Evolutionary conservation across 2,797 vertebrate genomes (phyloP), one percentile per base, ranked within the genome.

Genomic region (Paguma larvata): DNA sequence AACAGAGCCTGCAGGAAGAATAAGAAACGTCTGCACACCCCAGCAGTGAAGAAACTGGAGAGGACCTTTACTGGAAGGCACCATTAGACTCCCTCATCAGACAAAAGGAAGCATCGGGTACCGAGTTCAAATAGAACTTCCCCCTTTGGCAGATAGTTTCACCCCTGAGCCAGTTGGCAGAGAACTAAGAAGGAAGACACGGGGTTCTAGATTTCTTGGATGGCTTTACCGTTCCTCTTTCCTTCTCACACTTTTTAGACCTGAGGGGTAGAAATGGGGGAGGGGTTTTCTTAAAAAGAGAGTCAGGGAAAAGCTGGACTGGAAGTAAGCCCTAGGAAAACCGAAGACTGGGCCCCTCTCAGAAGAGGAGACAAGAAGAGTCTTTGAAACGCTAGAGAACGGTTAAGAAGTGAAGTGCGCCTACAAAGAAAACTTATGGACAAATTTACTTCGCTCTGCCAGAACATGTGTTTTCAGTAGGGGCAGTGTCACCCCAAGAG

Each of bases 51-150:
- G 70, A 89, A 84, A 92, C 19, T 30, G 8, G 46, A 89, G 44
- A 32, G 1, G 51, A 68, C 16, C 16, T 97, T 86, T 84, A 6
- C 41, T 56, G 27, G 38, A 96, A 32, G 15, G 62, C 72, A 18
- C 87, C 63, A 27, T 78, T 89, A 84, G 51, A 96, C 48, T 77
- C 62, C 44, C 41, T 48, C 23, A 32, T 70, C 70, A 62, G 65
- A 77, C 48, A 75, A 67, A 91, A 95, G 75, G 70, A 93, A 94
- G n/a, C 44, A 62, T 67, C 79, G 86, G 53, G 30, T 53, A 62
- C 9, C 41, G 12, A 44, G 38, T 68, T 68, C 75, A 63, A 83
- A 87, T 65, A 79, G 32, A 78, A 73, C 68, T 91, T 85, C 21
- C 62, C 6, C 14, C 27, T 83, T 84, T n/a, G 63, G 41, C 14